These are phyloP conservation scores for Leptinotarsa undecemlineata DNA, from an alignment of 1,140 invertebrate genomes.

Conservation along the genomic window DNA sequence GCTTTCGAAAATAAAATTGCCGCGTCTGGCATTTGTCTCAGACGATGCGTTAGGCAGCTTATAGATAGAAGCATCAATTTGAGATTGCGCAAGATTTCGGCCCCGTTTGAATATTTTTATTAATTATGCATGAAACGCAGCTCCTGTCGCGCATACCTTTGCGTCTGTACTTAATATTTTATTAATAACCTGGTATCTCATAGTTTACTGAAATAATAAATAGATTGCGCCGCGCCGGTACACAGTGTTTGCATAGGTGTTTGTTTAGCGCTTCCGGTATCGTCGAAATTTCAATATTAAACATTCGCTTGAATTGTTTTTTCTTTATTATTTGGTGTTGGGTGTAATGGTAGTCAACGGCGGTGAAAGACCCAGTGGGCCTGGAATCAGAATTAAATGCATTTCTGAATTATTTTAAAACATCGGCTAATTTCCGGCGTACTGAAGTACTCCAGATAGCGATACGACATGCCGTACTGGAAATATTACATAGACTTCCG, in stretches of 20 bases:
- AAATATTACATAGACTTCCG: too few relatives aligned
- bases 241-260: background rate
- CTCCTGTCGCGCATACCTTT: background rate
- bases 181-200: background rate
- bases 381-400: too few relatives aligned
- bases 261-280: background rate
- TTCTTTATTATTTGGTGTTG: too few relatives aligned
- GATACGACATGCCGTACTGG: too few relatives aligned
- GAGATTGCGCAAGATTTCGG: background rate
- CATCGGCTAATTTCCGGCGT: too few relatives aligned
- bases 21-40: background rate
- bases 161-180: background rate
- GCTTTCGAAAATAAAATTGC: background rate
- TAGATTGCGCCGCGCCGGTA: background rate
- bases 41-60: background rate
- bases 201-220: constrained; percentile 5
- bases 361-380: too few relatives aligned
- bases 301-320: background rate
- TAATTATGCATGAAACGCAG: background rate
- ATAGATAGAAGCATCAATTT: background rate
- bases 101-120: background rate
- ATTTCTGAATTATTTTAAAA: too few relatives aligned
- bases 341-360: too few relatives aligned
- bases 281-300: background rate
- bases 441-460: too few relatives aligned